Evolutionary conservation across 2,797 vertebrate species (phyloP).

Genomic region (Erpetoichthys calabaricus): DNA sequence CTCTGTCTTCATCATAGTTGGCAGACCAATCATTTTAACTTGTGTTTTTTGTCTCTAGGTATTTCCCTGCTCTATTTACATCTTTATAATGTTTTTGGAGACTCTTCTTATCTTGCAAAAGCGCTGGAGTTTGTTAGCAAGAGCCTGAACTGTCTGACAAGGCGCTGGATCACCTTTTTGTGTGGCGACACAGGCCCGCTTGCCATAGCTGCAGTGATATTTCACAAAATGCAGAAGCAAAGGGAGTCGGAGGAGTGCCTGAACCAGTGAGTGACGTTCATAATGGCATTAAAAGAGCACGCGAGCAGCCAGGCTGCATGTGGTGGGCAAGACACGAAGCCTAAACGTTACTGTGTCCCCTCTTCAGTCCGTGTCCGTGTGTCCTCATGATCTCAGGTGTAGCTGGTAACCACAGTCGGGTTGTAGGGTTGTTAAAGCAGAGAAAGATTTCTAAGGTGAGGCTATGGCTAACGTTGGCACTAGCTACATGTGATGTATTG

Average conservation of each 20-base stretch:
- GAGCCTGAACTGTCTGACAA: conserved; percentile 64
- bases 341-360: too few relatives aligned
- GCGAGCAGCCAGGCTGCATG: too few relatives aligned
- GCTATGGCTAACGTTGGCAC: too few relatives aligned
- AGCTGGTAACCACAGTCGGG: too few relatives aligned
- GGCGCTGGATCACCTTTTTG: conserved; percentile 73
- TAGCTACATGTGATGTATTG: too few relatives aligned
- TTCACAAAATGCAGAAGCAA: conserved; percentile 57
- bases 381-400: too few relatives aligned
- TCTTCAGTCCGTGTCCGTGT: not conserved
- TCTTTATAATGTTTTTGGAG: conserved; percentile 65
- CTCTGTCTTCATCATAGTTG: too few relatives aligned
- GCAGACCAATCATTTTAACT: not conserved
- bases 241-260: conserved; percentile 76
- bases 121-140: conserved; percentile 63
- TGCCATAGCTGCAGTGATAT: conserved; percentile 72
- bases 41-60: conserved; percentile 41
- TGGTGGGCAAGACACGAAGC: too few relatives aligned
- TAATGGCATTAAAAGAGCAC: too few relatives aligned
- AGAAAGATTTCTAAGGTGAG: too few relatives aligned
- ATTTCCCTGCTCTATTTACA: conserved; percentile 86
- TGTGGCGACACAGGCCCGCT: conserved; percentile 81
- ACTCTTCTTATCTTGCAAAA: conserved; percentile 60
- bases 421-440: too few relatives aligned
- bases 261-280: conserved; percentile 47